Conservation (phyloP, 2,888 invertebrate genomes). For the Polydrusus cervinus region DNA sequence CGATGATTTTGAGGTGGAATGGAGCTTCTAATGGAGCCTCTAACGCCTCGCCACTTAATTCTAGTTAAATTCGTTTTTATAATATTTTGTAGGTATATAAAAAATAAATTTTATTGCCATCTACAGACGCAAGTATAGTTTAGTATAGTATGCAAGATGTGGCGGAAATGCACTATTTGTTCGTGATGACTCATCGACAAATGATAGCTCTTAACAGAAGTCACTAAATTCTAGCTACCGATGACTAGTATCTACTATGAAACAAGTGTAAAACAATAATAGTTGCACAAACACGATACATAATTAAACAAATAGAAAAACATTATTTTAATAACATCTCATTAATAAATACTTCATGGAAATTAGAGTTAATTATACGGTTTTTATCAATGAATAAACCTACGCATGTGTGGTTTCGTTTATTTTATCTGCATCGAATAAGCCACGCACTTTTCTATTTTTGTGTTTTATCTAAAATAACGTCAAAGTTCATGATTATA, state of each 20-base stretch:
- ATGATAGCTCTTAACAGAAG: not conserved
- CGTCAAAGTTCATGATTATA: constrained; percentile 18
- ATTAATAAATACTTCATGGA: constrained; percentile 17
- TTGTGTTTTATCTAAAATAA: constrained; percentile 13
- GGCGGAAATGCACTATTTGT: too few species aligned
- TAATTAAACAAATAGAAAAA: constrained; percentile 4
- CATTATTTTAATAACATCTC: constrained; percentile 10
- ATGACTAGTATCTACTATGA: not conserved
- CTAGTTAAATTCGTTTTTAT: too few species aligned
- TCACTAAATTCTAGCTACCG: not conserved
- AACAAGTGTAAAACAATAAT: not conserved
- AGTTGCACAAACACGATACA: not conserved
- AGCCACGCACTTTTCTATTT: constrained; percentile 1
- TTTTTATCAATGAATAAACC: constrained; percentile 14
- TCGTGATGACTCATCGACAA: too few species aligned
- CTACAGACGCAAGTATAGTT: too few species aligned
- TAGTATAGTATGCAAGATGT: too few species aligned
- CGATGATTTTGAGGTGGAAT: too few species aligned
- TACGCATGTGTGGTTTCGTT: constrained; percentile 10
- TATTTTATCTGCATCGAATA: constrained; percentile 6
- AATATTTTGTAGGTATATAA: too few species aligned
- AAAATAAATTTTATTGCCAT: too few species aligned
- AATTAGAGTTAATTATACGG: constrained; percentile 1
- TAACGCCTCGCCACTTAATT: too few species aligned
- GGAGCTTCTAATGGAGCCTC: too few species aligned